Base-by-base conservation (phyloP, 2,888 invertebrate species). In the Operophtera brumata region DNA sequence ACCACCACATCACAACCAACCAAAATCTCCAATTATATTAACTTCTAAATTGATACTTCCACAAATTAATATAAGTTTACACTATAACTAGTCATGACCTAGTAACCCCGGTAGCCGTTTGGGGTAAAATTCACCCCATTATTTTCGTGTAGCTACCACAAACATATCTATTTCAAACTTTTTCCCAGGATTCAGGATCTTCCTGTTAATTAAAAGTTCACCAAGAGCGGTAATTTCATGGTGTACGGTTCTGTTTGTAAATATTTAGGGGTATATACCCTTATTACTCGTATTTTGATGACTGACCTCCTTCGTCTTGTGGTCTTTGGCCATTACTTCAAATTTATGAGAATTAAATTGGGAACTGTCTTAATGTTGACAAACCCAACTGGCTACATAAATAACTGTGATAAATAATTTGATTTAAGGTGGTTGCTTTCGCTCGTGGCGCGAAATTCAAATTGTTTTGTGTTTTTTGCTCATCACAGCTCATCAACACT, bases 101-200 rank as follows among this genome's bases (percentile, higher is more conserved):
- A 53, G 49, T 54, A 56, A 54, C 49, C 39, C 44, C 20, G 8
- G 42, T 43, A 35, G 47, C 48, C 30, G 41, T 52, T 53, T 44
- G 13, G 44, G 36, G 40, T 44, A 40, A 45, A 50, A 34, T 40
- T 36, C 5, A 54, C 48, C 39, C 54, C 14, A 51, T 35, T 25
- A 43, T 39, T 57, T 46, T n/a, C 42, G 32, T 32, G 8, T 35
- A 37, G 30, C 34, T 26, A 28, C 30, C 36, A 49, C 42, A 45
- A 46, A 40, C 39, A 43, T 48, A 46, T 57, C 47, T 54, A 37
- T 57, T 55, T 47, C 13, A 35, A 51, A 41, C 39, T 11, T 44
- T 55, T 71, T 74, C 75, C 70, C 75, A 72, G 66, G 70, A 50
- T 43, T 42, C 44, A 47, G 61, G 53, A 58, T 64, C 53, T 68